phyloP scores from a whole-genome alignment of 2,888 invertebrate genomes.

The Ichneumoninae sp. region DNA sequence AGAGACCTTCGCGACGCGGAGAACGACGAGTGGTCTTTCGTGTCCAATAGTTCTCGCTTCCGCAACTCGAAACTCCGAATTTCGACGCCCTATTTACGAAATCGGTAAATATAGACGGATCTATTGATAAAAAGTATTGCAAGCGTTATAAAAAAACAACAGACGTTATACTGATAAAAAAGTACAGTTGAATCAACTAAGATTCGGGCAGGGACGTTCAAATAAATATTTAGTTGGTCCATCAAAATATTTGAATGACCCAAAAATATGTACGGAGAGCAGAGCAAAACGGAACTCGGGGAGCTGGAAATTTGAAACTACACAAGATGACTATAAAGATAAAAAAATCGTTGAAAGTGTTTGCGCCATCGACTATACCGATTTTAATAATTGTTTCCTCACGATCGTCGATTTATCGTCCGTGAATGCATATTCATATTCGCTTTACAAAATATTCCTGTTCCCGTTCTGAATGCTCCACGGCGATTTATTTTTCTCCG shows the following conservation, averaged over 20 bases:
- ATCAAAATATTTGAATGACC: too few relatives aligned
- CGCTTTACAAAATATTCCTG: not conserved
- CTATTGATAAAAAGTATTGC: not conserved
- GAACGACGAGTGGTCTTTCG: slow-evolving; percentile 2
- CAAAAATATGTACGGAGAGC: too few relatives aligned
- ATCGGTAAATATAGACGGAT: not conserved
- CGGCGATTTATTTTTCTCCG: slow-evolving; percentile 82
- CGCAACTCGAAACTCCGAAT: slow-evolving; percentile 4
- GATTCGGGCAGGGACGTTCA: too few relatives aligned
- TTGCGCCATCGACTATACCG: not conserved
- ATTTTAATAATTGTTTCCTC: not conserved
- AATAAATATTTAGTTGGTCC: too few relatives aligned
- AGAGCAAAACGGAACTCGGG: too few relatives aligned
- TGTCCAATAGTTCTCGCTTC: not conserved
- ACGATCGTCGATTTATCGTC: not conserved
- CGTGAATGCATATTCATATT: not conserved
- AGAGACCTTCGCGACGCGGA: not conserved
- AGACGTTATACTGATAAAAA: too few relatives aligned
- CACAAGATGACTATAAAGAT: not conserved
- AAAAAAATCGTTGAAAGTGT: not conserved
- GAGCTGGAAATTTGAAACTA: not conserved
- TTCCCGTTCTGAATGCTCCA: slow-evolving; percentile 19
- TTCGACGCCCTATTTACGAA: not conserved
- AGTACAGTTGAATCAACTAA: too few relatives aligned
- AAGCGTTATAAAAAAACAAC: too few relatives aligned